Conservation (phyloP, 2,888 invertebrate genomes). For the Pycnomerus fuliginosus region DNA sequence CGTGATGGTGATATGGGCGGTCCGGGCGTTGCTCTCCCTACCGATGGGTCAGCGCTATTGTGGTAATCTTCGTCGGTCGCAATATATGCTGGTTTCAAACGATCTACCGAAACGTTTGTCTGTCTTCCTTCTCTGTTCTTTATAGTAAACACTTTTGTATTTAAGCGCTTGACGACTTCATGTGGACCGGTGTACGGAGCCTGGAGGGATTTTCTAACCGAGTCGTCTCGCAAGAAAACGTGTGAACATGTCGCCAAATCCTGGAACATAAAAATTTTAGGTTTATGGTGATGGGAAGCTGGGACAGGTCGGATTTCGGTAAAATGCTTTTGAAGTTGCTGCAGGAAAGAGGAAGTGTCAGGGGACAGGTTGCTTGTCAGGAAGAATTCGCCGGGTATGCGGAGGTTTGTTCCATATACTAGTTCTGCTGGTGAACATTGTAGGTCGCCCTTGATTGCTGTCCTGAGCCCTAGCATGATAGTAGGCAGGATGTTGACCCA, state of each 20-base stretch:
- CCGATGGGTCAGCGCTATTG: neutral
- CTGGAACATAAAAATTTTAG: no score
- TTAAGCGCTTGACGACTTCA: conserved; percentile 19
- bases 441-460: conserved; percentile 38
- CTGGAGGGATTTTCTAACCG: conserved; percentile 27
- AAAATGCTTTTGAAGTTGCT: neutral
- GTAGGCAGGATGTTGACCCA: conserved; percentile 40
- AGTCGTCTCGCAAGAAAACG: conserved; percentile 31
- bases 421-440: conserved; percentile 39
- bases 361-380: neutral
- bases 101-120: conserved; percentile 24
- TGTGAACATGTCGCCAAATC: no score
- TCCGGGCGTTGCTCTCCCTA: neutral
- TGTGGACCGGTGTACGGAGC: conserved; percentile 30
- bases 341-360: neutral
- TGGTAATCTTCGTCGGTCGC: no score
- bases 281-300: neutral
- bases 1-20: neutral
- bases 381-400: conserved; percentile 35
- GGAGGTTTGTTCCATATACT: conserved; percentile 37
- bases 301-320: neutral
- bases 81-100: conserved; percentile 33
- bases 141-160: conserved; percentile 20
- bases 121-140: conserved; percentile 14
- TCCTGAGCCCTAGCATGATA: conserved; percentile 41